These are phyloP conservation scores for Stenoptilia bipunctidactyla DNA, from an alignment of 2,888 invertebrate species.

Conservation along the genomic window DNA sequence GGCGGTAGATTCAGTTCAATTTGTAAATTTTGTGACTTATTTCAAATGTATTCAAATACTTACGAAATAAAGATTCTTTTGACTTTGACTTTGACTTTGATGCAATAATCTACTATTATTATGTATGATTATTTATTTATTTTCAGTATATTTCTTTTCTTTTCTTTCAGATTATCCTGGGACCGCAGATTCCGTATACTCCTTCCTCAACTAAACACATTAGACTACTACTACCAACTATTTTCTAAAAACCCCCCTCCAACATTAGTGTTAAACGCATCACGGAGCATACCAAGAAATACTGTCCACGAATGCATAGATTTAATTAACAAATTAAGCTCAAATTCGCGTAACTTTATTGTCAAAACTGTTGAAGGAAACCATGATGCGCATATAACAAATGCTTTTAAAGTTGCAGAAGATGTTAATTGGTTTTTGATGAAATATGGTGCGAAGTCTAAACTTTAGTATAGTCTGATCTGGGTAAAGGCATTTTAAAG, in stretches of 20 bases:
- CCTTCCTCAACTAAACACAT: not conserved
- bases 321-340: not conserved
- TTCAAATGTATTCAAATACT: too few species aligned
- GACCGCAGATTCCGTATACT: not conserved
- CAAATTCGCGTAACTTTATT: not conserved
- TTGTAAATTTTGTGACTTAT: too few species aligned
- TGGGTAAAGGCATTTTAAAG: too few species aligned
- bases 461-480: too few species aligned
- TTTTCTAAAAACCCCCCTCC: not conserved
- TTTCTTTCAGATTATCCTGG: conserved; percentile 22
- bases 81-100: too few species aligned
- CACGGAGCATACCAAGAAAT: not conserved
- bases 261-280: not conserved
- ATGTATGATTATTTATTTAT: too few species aligned
- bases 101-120: too few species aligned
- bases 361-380: not conserved
- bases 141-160: too few species aligned
- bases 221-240: not conserved
- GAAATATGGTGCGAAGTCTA: too few species aligned
- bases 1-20: too few species aligned
- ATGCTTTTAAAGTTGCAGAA: not conserved
- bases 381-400: not conserved
- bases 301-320: not conserved
- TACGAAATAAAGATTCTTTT: too few species aligned
- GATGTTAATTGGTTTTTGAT: not conserved